Base-by-base conservation (phyloP, 2,797 vertebrate species). In the Allobates femoralis region DNA sequence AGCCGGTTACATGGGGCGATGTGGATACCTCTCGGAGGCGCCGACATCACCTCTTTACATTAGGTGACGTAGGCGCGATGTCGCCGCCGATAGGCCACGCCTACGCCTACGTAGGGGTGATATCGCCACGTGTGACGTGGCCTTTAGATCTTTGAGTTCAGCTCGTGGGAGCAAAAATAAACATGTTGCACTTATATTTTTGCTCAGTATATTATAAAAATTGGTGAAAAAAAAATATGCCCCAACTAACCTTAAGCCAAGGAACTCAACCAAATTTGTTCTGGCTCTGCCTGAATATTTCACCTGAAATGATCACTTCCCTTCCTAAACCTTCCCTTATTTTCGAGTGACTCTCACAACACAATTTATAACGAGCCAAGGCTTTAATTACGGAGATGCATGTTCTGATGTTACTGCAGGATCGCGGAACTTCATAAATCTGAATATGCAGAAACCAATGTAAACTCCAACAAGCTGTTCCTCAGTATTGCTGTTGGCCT, bases 401-500 rank as follows among this genome's bases (percentile, higher is more conserved):
- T 64, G 76, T 73, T 80, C 32, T 23, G 66, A 84, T 34, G 32
- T 86, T 86, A 30, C 69, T 55, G 28, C 78, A 62, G 37, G 26
- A 37, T 55, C 26, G 16, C 60, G 74, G 37, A 46, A 74, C 81
- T 80, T 74, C 76, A 84, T 81, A 81, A 85, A 88, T 85, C 58
- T 81, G 76, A 74, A 32, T 69, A 50, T 80, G 67, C 81, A 79
- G 53, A 84, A 87, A 81, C 77, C 77, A 84, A 46, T 74, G 58
- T 58, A 80, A 56, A 81, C 55, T 50, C 66, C 55, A 34, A 18
- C 77, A 76, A 75, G 41, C 67, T 53, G 69, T 75, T 30, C 69
- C 46, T 32, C n/a, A 58, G 11, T 75, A 67, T 84, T 79, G 46
- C 77, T 88, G 77, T 84, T 88, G 82, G 86, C 83, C 32, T 46